These are phyloP conservation scores for Acronicta psi DNA, from an alignment of 2,888 invertebrate genomes.

Conservation along the genomic window DNA sequence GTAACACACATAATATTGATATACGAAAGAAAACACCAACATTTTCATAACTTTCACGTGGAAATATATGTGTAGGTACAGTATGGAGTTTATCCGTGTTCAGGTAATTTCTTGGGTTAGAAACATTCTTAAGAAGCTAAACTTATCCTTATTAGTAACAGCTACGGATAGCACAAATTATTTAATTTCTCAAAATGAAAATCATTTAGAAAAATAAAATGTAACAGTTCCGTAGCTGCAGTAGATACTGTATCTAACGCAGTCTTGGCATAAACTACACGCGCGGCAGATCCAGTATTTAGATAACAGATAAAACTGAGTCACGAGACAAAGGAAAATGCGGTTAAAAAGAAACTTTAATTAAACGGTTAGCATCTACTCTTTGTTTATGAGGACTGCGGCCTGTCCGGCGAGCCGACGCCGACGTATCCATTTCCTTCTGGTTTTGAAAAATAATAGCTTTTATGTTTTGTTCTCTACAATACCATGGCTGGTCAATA, in stretches of 20 bases:
- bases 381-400: slow-evolving; percentile 66
- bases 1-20: slow-evolving; percentile 58
- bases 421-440: slow-evolving; percentile 65
- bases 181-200: slow-evolving; percentile 4
- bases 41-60: slow-evolving; percentile 13
- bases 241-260: slow-evolving; percentile 26
- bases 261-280: slow-evolving; percentile 46
- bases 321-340: slow-evolving; percentile 66
- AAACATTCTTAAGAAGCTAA: no score
- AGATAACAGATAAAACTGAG: slow-evolving; percentile 72
- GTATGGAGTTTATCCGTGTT: slow-evolving; percentile 2
- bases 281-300: slow-evolving; percentile 59
- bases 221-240: slow-evolving; percentile 12
- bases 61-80: no score
- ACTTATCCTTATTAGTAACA: no score
- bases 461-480: slow-evolving; percentile 31
- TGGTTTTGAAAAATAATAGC: slow-evolving; percentile 47
- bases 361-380: slow-evolving; percentile 70
- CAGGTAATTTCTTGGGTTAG: not conserved
- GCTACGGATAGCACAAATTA: no score
- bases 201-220: slow-evolving; percentile 9
- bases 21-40: slow-evolving; percentile 39
- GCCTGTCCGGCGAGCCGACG: slow-evolving; percentile 53
- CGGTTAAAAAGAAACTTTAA: slow-evolving; percentile 80
- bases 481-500: slow-evolving; percentile 30